Conservation (phyloP, 2,888 invertebrate species). For the Chromoteleia sp. region DNA sequence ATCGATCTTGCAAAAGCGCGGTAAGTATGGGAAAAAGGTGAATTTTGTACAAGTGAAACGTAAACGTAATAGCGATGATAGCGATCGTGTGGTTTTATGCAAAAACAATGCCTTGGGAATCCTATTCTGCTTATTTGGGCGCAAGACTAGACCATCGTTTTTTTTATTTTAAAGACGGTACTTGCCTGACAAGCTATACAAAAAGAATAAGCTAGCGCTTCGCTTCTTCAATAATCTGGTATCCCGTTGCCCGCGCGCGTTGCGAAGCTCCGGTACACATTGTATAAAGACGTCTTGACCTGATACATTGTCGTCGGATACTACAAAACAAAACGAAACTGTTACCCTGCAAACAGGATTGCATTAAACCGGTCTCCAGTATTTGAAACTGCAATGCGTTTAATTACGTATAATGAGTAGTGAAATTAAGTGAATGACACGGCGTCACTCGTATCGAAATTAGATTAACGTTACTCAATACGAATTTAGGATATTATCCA, state of each 20-base stretch:
- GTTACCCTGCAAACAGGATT: constrained; percentile 36
- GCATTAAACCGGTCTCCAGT: constrained; percentile 12
- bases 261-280: constrained; percentile 38
- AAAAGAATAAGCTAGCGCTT: constrained; percentile 50
- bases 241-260: constrained; percentile 40
- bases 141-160: constrained; percentile 12
- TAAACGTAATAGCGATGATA: no score
- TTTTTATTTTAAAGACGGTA: constrained; percentile 40
- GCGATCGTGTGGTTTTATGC: constrained; percentile 5
- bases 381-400: constrained; percentile 29
- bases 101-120: constrained; percentile 12
- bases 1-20: no score
- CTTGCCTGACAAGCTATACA: constrained; percentile 40
- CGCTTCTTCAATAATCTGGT: constrained; percentile 53
- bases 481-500: constrained; percentile 1
- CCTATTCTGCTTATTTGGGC: constrained; percentile 28
- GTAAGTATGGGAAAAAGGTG: no score
- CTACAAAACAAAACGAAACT: constrained; percentile 55
- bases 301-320: constrained; percentile 50
- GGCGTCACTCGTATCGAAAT: constrained; percentile 15
- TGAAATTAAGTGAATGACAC: constrained; percentile 30
- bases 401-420: constrained; percentile 36
- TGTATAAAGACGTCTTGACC: constrained; percentile 61
- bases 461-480: constrained; percentile 12
- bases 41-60: no score